Evolutionary conservation across 1,140 invertebrate genomes (phyloP), one percentile per base, ranked within the genome.

Genomic region (Zaprionus capensis): DNA sequence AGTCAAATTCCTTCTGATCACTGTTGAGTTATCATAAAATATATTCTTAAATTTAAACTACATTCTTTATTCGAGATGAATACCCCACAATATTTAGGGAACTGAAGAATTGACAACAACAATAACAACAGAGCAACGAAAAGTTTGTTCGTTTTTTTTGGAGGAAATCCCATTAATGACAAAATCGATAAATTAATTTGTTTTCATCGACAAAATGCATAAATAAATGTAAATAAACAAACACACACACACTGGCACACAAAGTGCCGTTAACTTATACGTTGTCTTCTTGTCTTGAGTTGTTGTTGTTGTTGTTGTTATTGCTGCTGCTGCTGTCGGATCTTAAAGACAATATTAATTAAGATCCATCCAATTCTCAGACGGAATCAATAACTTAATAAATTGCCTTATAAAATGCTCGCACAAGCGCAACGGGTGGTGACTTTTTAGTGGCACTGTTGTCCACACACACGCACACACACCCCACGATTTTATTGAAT

Each of bases 151-250:
- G 17, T 51, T 51, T 51, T 51, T 74, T 17, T 41, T 28, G 68
- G 63, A 86, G 76, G 80, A 82, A 86, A 86, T 80, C 83, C 76
- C 80, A 86, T 86, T 82, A 86, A 82, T 87, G 83, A 86, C 83
- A 86, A 86, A 86, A 80, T 86, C 80, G 76, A 87, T 87, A 87
- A 87, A 87, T 87, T 87, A 72, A 78, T 82, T 82, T 76, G 61
- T 82, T 86, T 86, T 63, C 73, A 82, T 79, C 82, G 64, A 67
- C 24, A 53, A 72, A 64, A 71, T 67, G 59, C 67, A 68, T 79
- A 81, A 78, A 84, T 63, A 71, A 79, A 81, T 73, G 70, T 78
- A 65, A 71, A 79, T 79, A 83, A 76, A 66, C 68, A 78, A 58
- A 63, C 22, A 80, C 59, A 63, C 22, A 55, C 63, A 57, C 34